phyloP scores from a whole-genome alignment of 2,113 vertebrate species.

The Oxyruncus cristatus region DNA sequence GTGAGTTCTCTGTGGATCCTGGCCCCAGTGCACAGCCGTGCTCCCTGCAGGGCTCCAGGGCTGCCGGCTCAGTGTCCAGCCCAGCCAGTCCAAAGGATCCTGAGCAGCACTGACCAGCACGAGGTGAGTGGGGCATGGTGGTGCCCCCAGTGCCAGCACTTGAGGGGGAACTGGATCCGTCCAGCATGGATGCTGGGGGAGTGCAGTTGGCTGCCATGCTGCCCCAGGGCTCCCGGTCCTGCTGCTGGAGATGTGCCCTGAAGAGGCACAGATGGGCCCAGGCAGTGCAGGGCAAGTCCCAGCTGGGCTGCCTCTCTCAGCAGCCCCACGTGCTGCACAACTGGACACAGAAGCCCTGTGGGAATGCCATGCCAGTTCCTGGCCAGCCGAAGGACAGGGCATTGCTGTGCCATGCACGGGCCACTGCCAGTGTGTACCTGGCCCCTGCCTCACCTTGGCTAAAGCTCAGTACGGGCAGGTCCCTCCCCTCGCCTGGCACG shows the following conservation, averaged over 20 bases:
- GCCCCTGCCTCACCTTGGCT: constrained; percentile 43
- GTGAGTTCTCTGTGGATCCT: neutral
- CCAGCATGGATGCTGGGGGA: fast-evolving
- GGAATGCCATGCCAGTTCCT: neutral
- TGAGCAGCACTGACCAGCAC: neutral
- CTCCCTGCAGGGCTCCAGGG: neutral
- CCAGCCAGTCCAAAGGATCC: neutral
- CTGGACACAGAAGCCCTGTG: neutral
- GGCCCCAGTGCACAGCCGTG: fast-evolving
- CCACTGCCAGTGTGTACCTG: neutral
- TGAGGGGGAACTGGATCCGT: neutral
- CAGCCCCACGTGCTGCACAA: neutral
- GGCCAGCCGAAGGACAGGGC: neutral
- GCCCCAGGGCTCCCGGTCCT: fast-evolving
- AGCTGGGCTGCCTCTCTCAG: neutral
- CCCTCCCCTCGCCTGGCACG: constrained; percentile 61
- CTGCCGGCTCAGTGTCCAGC: neutral
- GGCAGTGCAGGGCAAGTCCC: neutral
- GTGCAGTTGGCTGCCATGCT: neutral
- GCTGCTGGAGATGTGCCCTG: neutral
- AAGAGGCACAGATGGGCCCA: neutral
- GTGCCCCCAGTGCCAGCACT: neutral
- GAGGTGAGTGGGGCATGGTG: neutral
- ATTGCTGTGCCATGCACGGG: neutral
- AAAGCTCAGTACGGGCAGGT: neutral